These are phyloP conservation scores for Cryptocephalus moraei DNA, from an alignment of 2,888 invertebrate genomes.

Conservation along the genomic window DNA sequence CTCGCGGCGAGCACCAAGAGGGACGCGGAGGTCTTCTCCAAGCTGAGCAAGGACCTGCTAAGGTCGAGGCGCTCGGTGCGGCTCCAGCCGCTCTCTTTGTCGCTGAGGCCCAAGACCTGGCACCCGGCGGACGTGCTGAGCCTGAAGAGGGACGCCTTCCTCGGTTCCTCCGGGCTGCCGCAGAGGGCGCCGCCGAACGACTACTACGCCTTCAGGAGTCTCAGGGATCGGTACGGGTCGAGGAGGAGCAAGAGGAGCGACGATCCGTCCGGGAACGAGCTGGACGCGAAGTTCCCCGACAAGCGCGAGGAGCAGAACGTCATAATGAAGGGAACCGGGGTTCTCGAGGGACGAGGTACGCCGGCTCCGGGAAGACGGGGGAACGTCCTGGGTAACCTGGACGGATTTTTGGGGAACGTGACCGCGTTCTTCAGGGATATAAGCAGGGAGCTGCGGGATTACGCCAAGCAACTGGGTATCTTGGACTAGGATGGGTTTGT, in stretches of 20 bases:
- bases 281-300: background rate
- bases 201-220: slow-evolving; percentile 6
- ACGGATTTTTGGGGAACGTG: too few species aligned
- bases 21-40: background rate
- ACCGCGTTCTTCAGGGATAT: too few species aligned
- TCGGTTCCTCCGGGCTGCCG: background rate
- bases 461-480: too few species aligned
- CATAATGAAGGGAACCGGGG: too few species aligned
- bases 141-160: slow-evolving; percentile 9
- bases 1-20: background rate
- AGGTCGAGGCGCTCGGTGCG: background rate
- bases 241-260: slow-evolving; percentile 17
- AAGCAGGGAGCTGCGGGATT: too few species aligned
- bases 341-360: too few species aligned
- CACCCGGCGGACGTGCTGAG: slow-evolving; percentile 19
- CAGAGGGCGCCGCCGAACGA: slow-evolving; percentile 9
- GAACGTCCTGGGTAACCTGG: too few species aligned
- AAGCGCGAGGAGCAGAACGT: background rate
- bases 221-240: slow-evolving; percentile 5
- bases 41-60: background rate
- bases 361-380: too few species aligned
- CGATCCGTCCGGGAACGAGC: background rate
- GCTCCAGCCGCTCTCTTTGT: slow-evolving; percentile 9
- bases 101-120: slow-evolving; percentile 17
- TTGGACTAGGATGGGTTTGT: too few species aligned